Percentiles rank a stretch among this genome's conserved stretches.
phyloP scores from a whole-genome alignment of 2,888 invertebrate species.

The Nymphalis c-album region DNA sequence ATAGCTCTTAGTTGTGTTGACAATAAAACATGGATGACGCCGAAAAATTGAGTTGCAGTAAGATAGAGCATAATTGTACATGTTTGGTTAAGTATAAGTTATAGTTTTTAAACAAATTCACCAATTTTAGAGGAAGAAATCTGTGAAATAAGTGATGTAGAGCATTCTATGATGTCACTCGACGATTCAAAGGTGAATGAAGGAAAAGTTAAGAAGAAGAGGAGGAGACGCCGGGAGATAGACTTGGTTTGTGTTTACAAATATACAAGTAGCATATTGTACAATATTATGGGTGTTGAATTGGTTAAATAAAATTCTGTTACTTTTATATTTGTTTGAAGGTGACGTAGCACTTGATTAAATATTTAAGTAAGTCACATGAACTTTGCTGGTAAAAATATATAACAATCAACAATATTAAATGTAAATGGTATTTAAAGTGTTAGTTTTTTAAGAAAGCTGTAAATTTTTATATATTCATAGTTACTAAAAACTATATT shows the following conservation, averaged over 20 bases:
- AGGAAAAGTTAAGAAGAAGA: slow-evolving; percentile 69
- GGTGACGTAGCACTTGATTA: too few species aligned
- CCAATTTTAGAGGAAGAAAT: slow-evolving; percentile 62
- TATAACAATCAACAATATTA: background rate
- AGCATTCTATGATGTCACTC: slow-evolving; percentile 60
- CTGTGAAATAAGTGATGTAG: slow-evolving; percentile 72
- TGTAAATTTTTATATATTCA: too few species aligned
- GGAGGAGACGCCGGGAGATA: slow-evolving; percentile 70
- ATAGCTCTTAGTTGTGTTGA: background rate
- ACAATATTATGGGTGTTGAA: too few species aligned
- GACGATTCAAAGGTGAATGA: slow-evolving; percentile 67
- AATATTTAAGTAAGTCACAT: too few species aligned
- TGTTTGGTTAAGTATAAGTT: background rate
- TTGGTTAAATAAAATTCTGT: too few species aligned
- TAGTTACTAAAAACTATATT: too few species aligned
- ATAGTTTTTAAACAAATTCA: slow-evolving; percentile 6
- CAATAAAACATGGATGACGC: slow-evolving; percentile 58
- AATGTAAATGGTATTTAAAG: background rate
- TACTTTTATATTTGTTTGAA: too few species aligned
- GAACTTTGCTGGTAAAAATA: background rate
- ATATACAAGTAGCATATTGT: too few species aligned
- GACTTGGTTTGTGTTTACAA: slow-evolving; percentile 60
- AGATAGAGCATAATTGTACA: slow-evolving; percentile 42
- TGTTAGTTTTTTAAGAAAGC: background rate
- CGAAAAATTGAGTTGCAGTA: slow-evolving; percentile 74